phyloP scores from a whole-genome alignment of 2,888 invertebrate species.

The Hirudinaria manillensis region DNA sequence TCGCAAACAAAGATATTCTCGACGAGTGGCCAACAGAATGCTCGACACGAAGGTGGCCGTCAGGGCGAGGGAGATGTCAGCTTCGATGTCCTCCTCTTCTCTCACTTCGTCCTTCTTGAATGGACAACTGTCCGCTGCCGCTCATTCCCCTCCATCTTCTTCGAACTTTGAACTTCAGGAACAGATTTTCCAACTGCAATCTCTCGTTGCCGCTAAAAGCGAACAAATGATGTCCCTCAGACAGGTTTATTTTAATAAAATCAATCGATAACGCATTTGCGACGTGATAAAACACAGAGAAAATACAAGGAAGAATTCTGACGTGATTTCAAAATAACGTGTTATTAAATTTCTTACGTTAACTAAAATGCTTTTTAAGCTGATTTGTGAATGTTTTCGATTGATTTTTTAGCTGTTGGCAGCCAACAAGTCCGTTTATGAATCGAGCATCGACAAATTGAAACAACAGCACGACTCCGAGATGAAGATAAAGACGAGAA shows the following conservation, averaged over 20 bases:
- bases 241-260: background rate
- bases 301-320: too few species aligned
- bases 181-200: slow-evolving; percentile 9
- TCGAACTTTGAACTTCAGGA: background rate
- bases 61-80: background rate
- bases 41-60: background rate
- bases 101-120: background rate
- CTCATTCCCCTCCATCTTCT: slow-evolving; percentile 6
- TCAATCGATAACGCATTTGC: too few species aligned
- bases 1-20: background rate
- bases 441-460: slow-evolving; percentile 11
- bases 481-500: background rate
- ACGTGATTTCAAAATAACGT: too few species aligned
- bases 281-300: too few species aligned
- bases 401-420: slow-evolving; percentile 21
- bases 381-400: background rate
- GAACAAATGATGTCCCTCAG: slow-evolving; percentile 18
- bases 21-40: slow-evolving; percentile 1
- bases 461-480: slow-evolving; percentile 6
- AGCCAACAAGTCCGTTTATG: slow-evolving; percentile 21
- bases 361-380: background rate
- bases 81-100: background rate
- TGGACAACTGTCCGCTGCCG: background rate
- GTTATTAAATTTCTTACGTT: background rate
- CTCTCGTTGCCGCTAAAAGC: slow-evolving; percentile 12